Base-by-base conservation (phyloP, 1,140 invertebrate species). In the Thereuonema tuberculata region DNA sequence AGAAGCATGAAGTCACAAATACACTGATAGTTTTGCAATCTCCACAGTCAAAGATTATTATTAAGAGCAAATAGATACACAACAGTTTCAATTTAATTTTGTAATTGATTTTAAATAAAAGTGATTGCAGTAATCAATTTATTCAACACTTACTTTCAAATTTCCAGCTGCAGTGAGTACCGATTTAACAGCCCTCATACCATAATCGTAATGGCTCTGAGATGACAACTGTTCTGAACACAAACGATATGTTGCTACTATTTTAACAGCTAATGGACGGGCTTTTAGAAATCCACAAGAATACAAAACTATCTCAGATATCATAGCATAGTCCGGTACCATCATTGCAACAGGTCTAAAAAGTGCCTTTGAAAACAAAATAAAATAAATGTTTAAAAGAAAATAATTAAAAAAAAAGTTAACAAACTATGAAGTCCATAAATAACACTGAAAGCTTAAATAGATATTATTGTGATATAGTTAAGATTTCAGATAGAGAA, bases 291-390 rank as follows among this genome's bases (percentile, higher is more conserved):
- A 98, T n/a, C 93, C 93, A 71, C 83, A 92, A 0, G 93, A 93
- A 67, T 94, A 95, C 0, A 97, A 71, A 50, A 88, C 87, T 62
- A 95, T 95, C 76, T 97, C 93, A 0, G 92, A 88, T 68, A 97
- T 97, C 14, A 96, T 71, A 12, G 89, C 88, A 73, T 95, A 95
- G 74, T 97, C 92, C 0, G 93, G 93, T 23, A 96, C 91, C 92
- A 96, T 96, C 93, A 98, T 98, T 26, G 93, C 92, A 17, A 98
- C 92, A 1, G 92, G 88, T 63, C 93, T 81, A 78, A 98, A 97
- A 2, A 97, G 72, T 0, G 91, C 89, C 82, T 88, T 67, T 1
- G 69, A 67, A 56, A 49, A 48, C 5, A 29, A 46, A 23, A 54
- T 37, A 37, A 37, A 37, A n/a, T n/a, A n/a, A n/a, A n/a, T n/a